Percentiles rank a stretch among this genome's conserved stretches.
Evolutionary conservation across 2,888 invertebrate species (phyloP).

Genomic region (Polyploca ridens): DNA sequence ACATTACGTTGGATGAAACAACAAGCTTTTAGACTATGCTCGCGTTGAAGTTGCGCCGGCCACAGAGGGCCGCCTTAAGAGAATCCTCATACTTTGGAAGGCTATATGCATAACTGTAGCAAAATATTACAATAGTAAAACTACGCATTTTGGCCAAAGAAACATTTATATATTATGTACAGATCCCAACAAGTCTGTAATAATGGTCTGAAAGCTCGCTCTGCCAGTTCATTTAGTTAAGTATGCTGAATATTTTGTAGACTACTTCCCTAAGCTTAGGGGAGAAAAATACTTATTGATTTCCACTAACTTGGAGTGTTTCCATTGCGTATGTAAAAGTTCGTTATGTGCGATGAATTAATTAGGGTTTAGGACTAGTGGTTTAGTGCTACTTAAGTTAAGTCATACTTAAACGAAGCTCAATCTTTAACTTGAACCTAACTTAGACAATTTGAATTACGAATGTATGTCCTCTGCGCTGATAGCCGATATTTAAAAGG

Average conservation of each 20-base stretch:
- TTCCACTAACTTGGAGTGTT: slow-evolving; percentile 25
- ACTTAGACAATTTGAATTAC: too few relatives aligned
- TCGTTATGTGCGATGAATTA: neutral
- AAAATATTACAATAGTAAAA: too few relatives aligned
- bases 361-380: too few relatives aligned
- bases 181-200: slow-evolving; percentile 1
- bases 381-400: neutral
- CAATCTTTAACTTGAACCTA: neutral
- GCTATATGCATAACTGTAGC: too few relatives aligned
- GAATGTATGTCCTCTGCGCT: neutral
- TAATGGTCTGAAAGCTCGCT: slow-evolving; percentile 16
- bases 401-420: neutral
- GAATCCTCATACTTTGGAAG: too few relatives aligned
- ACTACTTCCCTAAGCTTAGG: slow-evolving; percentile 22
- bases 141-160: too few relatives aligned
- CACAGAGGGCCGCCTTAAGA: too few relatives aligned
- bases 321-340: slow-evolving; percentile 18
- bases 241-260: slow-evolving; percentile 39
- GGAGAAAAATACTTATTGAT: slow-evolving; percentile 50
- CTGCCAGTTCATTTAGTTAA: slow-evolving; percentile 40
- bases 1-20: too few relatives aligned
- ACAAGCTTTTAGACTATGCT: too few relatives aligned
- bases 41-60: too few relatives aligned
- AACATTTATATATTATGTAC: neutral
- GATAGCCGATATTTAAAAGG: neutral